These are phyloP conservation scores for Callyntrura sp. DNA, from an alignment of 2,888 invertebrate genomes.

Conservation along the genomic window DNA sequence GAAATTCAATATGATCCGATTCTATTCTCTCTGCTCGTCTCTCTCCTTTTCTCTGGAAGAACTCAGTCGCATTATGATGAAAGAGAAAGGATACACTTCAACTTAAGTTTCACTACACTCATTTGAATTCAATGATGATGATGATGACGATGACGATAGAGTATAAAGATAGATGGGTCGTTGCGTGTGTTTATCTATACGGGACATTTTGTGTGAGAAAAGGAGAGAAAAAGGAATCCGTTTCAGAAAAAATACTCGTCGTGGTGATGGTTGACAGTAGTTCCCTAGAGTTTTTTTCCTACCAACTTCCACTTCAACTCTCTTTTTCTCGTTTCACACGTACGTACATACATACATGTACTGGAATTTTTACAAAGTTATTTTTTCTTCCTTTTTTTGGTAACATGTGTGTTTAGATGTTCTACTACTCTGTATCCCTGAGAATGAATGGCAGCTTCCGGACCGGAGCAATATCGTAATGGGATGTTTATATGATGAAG, in stretches of 20 bases:
- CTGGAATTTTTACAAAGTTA: background rate
- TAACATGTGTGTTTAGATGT: conserved; percentile 25
- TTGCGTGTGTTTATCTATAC: conserved; percentile 67
- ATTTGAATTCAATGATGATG: conserved; percentile 35
- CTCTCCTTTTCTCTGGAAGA: background rate
- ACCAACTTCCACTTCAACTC: conserved; percentile 66
- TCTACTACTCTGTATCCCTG: too few relatives aligned
- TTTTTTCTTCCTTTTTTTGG: background rate
- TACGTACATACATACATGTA: background rate
- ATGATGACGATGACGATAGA: conserved; percentile 38
- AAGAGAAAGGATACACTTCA: background rate
- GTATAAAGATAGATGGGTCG: conserved; percentile 54
- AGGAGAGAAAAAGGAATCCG: conserved; percentile 40
- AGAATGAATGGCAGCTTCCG: conserved; percentile 73
- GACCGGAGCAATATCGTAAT: conserved; percentile 70
- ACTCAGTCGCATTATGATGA: background rate
- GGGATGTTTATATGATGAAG: conserved; percentile 40
- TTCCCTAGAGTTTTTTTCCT: conserved; percentile 69
- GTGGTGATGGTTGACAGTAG: conserved; percentile 69
- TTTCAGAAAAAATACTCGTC: conserved; percentile 37
- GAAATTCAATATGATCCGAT: conserved; percentile 54
- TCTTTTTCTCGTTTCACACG: conserved; percentile 27
- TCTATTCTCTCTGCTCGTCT: background rate
- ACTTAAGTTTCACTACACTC: conserved; percentile 16
- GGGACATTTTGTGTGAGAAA: conserved; percentile 44